These are phyloP conservation scores for Scomber japonicus DNA, from an alignment of 2,113 vertebrate species.

Conservation along the genomic window DNA sequence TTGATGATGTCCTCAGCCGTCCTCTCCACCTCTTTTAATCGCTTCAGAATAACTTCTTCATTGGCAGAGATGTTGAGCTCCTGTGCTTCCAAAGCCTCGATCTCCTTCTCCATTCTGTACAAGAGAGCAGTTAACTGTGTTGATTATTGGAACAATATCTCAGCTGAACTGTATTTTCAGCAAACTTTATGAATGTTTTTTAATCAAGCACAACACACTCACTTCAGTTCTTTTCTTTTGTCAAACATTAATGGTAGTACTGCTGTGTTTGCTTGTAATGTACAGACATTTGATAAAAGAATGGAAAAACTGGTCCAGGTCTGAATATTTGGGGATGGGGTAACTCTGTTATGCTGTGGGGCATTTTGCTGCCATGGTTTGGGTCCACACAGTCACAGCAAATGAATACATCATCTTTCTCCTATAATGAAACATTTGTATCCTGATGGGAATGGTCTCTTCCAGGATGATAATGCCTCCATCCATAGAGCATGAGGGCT, in stretches of 20 bases:
- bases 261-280: not conserved
- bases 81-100: slow-evolving; percentile 89
- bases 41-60: slow-evolving; percentile 90
- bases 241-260: not conserved
- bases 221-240: not conserved
- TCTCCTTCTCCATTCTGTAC: slow-evolving; percentile 91
- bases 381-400: no score
- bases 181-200: not conserved
- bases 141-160: not conserved
- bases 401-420: no score
- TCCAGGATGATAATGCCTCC: no score
- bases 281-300: no score
- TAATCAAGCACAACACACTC: not conserved
- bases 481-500: no score
- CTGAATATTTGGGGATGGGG: no score
- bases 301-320: no score
- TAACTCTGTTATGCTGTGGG: no score
- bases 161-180: not conserved
- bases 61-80: slow-evolving; percentile 91
- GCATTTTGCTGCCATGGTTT: no score
- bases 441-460: no score
- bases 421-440: no score
- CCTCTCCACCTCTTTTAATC: slow-evolving; percentile 92
- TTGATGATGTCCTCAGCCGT: slow-evolving; percentile 95
- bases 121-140: not conserved